Conservation (phyloP, 2,113 vertebrate genomes). For the Lipophrys pholis region DNA sequence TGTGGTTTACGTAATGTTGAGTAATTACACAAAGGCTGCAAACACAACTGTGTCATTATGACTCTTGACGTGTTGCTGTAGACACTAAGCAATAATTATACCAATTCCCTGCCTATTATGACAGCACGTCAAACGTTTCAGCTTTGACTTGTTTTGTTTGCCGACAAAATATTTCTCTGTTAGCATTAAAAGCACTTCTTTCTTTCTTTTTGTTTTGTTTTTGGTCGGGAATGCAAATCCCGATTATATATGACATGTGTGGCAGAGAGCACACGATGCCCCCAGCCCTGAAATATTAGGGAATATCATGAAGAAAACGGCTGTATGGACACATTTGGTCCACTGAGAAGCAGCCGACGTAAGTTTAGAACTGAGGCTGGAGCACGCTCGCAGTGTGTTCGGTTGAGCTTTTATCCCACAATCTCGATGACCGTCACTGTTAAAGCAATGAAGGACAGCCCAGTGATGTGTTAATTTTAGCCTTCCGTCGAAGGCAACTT, state of each 20-base stretch:
- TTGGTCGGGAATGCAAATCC: conserved; percentile 4
- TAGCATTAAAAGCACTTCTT: conserved; percentile 12
- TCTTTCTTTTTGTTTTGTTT: neutral
- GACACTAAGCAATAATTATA: conserved; percentile 23
- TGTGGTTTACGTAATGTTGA: conserved; percentile 4
- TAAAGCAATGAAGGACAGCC: conserved; percentile 18
- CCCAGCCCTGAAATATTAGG: neutral
- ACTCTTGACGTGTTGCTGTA: conserved; percentile 15
- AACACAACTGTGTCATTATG: conserved; percentile 27
- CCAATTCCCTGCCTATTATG: conserved; percentile 29
- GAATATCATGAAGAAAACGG: conserved; percentile 4
- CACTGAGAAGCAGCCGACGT: conserved; percentile 13
- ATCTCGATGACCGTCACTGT: conserved; percentile 32
- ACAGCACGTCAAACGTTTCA: conserved; percentile 24
- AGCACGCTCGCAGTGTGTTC: conserved; percentile 20
- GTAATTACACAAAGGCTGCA: conserved; percentile 34
- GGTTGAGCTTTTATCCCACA: conserved; percentile 26
- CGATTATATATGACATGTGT: neutral
- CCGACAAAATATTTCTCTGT: conserved; percentile 17
- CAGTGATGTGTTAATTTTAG: conserved; percentile 12
- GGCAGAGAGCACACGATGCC: conserved; percentile 4
- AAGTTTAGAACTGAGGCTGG: conserved; percentile 27
- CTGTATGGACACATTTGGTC: conserved; percentile 22
- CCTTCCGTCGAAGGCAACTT: conserved; percentile 22
- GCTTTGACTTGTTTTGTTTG: conserved; percentile 22